Base-by-base conservation (phyloP, 2,797 vertebrate genomes). In the Streptopelia turtur region DNA sequence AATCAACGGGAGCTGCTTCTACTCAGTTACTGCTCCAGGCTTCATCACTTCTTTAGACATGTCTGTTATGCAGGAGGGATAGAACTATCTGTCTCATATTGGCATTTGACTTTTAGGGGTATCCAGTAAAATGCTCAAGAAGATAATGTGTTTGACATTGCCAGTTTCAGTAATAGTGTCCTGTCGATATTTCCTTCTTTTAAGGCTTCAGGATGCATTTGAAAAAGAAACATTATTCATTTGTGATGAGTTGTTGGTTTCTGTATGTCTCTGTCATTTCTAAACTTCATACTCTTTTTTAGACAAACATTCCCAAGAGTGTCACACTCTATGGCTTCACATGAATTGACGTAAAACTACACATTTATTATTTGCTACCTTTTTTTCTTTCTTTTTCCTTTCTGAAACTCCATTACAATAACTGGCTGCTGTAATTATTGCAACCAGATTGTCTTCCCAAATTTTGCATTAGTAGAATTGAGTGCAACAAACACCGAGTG, bases 101-200 rank as follows among this genome's bases (percentile, higher is more conserved):
- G 81, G 27, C 53, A 59, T 92, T 86, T 81, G 89, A 65, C 59
- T 87, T 95, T 82, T n/a, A 86, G 65, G 75, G 28, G 14, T 83
- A 80, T 59, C 39, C 76, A 79, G 23, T 25, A 68, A 91, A 83
- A 77, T 57, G 9, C 25, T 53, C 35, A 21, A 89, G 28, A 78
- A 39, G n/a, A 72, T 11, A 65, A 64, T 35, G 28, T 80, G 25
- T 74, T 87, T 71, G 45, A 55, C 25, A 30, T 55, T 72, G 52
- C 41, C 65, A 60, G 13, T 37, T 80, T 83, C 39, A 41, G 39
- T 84, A 74, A 47, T 21, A 60, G 33, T 13, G 22, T 77, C 60
- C 24, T 77, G 60, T 69, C 65, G 56, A 50, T 70, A 43, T 63
- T 77, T 71, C 23, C 49, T 80, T 79, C 13, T 77, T 72, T 63